phyloP scores from a whole-genome alignment of 2,888 invertebrate species.

The Euzophera pinguis region DNA sequence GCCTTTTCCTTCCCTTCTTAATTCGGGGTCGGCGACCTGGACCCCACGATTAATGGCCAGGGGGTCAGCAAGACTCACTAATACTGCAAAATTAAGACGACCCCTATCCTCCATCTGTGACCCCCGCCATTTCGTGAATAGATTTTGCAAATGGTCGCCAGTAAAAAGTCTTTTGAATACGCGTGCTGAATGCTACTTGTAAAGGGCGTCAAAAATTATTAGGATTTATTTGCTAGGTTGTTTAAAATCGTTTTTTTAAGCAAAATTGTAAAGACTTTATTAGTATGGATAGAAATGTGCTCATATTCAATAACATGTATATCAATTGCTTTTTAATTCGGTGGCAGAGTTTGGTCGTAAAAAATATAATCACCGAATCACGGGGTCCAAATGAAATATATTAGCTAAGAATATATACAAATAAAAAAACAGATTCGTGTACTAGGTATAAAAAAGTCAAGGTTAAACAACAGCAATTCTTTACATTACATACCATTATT shows the following conservation, averaged over 20 bases:
- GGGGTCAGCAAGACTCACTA: slow-evolving; percentile 70
- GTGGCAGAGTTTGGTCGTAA: too few relatives aligned
- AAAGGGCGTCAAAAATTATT: background rate
- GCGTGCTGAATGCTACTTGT: slow-evolving; percentile 6
- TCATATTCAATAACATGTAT: too few relatives aligned
- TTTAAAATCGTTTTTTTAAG: background rate
- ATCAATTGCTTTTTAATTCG: too few relatives aligned
- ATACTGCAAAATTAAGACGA: slow-evolving; percentile 74
- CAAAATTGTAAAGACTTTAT: too few relatives aligned
- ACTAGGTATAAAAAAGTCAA: too few relatives aligned
- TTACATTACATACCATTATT: too few relatives aligned
- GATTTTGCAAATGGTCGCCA: slow-evolving; percentile 37
- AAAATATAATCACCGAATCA: too few relatives aligned
- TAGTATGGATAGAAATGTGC: too few relatives aligned
- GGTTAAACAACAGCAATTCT: too few relatives aligned
- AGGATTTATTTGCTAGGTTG: background rate
- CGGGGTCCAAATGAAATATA: too few relatives aligned
- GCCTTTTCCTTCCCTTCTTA: slow-evolving; percentile 60
- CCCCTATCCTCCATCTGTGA: slow-evolving; percentile 27
- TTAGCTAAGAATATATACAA: too few relatives aligned
- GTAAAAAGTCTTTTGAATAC: slow-evolving; percentile 17
- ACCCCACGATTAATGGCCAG: slow-evolving; percentile 71
- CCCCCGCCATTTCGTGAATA: slow-evolving; percentile 22
- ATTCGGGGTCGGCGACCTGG: slow-evolving; percentile 65
- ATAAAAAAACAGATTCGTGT: too few relatives aligned